Evolutionary conservation across 2,888 invertebrate genomes (phyloP), one percentile per base, ranked within the genome.

Genomic region (Spicauda simplicius): DNA sequence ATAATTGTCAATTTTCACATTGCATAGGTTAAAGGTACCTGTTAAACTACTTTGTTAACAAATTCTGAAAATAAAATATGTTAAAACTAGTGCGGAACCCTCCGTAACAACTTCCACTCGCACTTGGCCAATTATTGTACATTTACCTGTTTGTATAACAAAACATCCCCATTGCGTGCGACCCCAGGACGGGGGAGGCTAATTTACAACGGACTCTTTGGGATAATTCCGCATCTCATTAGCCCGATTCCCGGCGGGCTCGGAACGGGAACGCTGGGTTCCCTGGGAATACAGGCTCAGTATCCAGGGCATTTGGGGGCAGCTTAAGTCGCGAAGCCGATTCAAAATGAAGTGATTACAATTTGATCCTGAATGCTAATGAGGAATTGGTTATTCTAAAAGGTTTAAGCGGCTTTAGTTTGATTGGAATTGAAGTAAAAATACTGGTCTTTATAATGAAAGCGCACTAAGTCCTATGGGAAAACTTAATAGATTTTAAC

Each of bases 191-290:
- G 19, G 6, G 41, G 19, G 20, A 25, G 58, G 41, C 20, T 45
- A 58, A 48, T 58, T 58, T 58, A 20, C 45, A 58, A 19, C 60
- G 33, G 60, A 25, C 48, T 52, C 48, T 33, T 52, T 65, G 69
- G 63, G 69, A 67, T 73, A 69, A 74, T 71, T 73, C 70, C 70
- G 77, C 77, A 78, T 78, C 73, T 71, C 69, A 72, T 79, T 77
- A 74, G 71, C 75, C 74, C 52, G 70, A 68, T 71, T 74, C 71
- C 74, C 72, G 54, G 30, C 58, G 65, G 68, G 68, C 73, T 70
- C 72, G 16, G 16, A 16, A 48, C 45, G n/a, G 48, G 48, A 16
- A 25, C 45, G n/a, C 45, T 58, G 8, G 45, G 25, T 45, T 58
- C 16, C 58, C 48, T 16, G 48, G 48, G 16, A 48, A 48, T 48